Percentiles rank a stretch among this genome's conserved stretches.
phyloP scores from a whole-genome alignment of 2,113 vertebrate genomes.

The Nothoprocta perdicaria region DNA sequence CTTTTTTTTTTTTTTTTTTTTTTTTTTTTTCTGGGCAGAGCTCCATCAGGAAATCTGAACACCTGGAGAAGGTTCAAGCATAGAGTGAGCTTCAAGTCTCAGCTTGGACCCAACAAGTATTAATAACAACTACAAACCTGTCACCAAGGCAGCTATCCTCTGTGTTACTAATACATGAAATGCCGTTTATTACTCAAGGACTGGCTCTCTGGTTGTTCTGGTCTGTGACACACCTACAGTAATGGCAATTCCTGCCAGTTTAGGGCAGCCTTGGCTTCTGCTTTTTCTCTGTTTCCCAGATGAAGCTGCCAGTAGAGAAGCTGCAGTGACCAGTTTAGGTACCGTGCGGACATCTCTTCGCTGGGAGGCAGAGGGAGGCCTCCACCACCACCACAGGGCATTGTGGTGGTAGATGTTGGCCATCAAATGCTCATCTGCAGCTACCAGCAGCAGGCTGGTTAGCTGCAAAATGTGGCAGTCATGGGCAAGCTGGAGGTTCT shows the following conservation, averaged over 20 bases:
- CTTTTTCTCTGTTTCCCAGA: neutral
- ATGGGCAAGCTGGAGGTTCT: neutral
- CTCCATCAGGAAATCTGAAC: constrained; percentile 37
- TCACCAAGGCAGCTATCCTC: neutral
- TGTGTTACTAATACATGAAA: neutral
- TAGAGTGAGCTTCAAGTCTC: constrained; percentile 41
- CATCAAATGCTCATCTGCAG: neutral
- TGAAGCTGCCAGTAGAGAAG: neutral
- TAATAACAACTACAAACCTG: constrained; percentile 28
- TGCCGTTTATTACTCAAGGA: neutral
- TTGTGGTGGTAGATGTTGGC: neutral
- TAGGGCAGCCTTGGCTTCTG: neutral
- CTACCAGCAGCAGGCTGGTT: neutral
- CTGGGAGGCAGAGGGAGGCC: neutral
- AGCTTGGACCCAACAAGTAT: constrained; percentile 2
- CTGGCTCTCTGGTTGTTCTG: neutral
- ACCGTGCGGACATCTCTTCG: accelerated
- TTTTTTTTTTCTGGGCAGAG: constrained; percentile 13
- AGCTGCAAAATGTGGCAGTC: neutral
- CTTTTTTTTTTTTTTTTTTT: constrained; percentile 19
- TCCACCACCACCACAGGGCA: neutral
- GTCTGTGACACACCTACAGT: accelerated
- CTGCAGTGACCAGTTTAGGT: neutral
- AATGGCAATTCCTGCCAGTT: neutral
- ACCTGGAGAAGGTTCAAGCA: constrained; percentile 25